A percentile compares a stretch with the other conserved stretches of the same genome.
phyloP scores from a whole-genome alignment of 1,140 invertebrate species.

The Helicoverpa armigera region DNA sequence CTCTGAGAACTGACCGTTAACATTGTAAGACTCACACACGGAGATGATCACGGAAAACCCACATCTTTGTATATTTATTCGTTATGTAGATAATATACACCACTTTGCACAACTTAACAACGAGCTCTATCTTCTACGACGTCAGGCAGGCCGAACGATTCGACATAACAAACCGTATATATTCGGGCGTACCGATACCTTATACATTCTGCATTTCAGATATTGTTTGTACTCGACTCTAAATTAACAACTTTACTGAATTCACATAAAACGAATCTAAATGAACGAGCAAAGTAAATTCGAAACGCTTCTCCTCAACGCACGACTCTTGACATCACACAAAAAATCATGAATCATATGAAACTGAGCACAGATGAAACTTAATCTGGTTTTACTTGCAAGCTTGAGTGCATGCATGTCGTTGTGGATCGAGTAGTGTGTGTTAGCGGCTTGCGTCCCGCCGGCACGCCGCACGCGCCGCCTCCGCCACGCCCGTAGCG shows the following conservation, averaged over 20 bases:
- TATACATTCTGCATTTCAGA: conserved; percentile 82
- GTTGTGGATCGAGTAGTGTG: conserved; percentile 83
- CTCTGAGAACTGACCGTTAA: conserved; percentile 61
- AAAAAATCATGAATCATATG: conserved; percentile 85
- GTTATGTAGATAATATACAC: conserved; percentile 83
- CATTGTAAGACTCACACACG: conserved; percentile 69
- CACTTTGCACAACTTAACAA: conserved; percentile 84
- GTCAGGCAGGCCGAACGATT: conserved; percentile 66
- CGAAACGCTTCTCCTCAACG: conserved; percentile 87
- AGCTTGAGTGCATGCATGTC: conserved; percentile 85
- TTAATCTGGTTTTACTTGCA: conserved; percentile 86
- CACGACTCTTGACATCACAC: conserved; percentile 86
- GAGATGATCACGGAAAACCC: conserved; percentile 80
- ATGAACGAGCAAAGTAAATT: conserved; percentile 83
- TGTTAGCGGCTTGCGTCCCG: conserved; percentile 64
- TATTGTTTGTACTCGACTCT: conserved; percentile 80
- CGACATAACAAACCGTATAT: conserved; percentile 65
- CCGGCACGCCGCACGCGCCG: conserved; percentile 61
- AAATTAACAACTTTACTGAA: conserved; percentile 78
- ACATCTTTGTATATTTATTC: conserved; percentile 84
- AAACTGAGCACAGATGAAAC: conserved; percentile 86
- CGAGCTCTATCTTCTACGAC: conserved; percentile 71
- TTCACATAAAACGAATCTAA: conserved; percentile 78
- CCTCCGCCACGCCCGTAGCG: conserved; percentile 58
- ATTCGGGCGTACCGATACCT: conserved; percentile 71